Conservation (phyloP, 2,797 vertebrate species). For the Gouania willdenowi region DNA sequence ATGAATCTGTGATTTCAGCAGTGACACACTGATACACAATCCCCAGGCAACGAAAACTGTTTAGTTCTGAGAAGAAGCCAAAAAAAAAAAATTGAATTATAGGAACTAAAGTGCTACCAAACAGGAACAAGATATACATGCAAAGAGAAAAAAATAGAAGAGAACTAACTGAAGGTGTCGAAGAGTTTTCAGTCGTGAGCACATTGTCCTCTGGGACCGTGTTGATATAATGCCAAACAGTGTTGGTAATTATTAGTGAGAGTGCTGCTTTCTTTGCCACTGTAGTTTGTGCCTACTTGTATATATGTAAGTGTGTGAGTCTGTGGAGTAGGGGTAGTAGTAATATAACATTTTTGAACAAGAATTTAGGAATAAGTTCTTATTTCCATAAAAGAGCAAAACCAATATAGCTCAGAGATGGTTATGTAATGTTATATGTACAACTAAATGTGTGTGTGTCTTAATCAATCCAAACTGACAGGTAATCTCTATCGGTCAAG, state of each 20-base stretch:
- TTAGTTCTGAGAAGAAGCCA: constrained; percentile 33
- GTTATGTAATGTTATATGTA: no score
- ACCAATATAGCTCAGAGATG: no score
- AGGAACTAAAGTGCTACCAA: constrained; percentile 21
- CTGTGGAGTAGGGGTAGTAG: constrained; percentile 5
- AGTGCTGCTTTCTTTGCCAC: constrained; percentile 17
- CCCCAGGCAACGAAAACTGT: constrained; percentile 9
- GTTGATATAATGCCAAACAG: constrained; percentile 27
- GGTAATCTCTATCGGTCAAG: no score
- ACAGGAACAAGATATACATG: constrained; percentile 48
- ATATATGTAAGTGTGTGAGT: constrained; percentile 4
- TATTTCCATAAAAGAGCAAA: no score
- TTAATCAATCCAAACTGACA: no score
- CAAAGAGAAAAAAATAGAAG: not conserved
- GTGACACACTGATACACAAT: constrained; percentile 6
- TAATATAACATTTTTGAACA: no score
- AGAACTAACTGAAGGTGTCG: constrained; percentile 1
- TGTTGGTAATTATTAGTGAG: constrained; percentile 41
- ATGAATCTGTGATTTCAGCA: constrained; percentile 22
- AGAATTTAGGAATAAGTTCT: no score
- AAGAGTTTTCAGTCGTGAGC: constrained; percentile 5
- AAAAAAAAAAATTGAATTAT: constrained; percentile 33
- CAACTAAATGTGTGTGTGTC: no score
- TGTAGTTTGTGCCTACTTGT: constrained; percentile 16
- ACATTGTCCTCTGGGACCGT: constrained; percentile 13